Conservation (phyloP, 2,888 invertebrate species). For the Brachycybe producta region DNA sequence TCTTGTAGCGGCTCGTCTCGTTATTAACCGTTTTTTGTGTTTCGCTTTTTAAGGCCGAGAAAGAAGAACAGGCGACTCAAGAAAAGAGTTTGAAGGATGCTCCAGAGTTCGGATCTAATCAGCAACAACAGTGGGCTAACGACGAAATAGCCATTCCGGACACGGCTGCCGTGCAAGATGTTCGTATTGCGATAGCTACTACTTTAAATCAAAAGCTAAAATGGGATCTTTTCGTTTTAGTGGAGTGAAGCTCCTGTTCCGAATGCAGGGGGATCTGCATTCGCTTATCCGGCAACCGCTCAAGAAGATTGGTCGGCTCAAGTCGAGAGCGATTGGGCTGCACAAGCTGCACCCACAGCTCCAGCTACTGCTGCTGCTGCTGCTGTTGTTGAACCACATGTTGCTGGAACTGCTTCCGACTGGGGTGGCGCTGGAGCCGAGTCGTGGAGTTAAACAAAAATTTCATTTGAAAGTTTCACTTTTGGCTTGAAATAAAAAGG, state of each 20-base stretch:
- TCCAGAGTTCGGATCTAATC: constrained; percentile 13
- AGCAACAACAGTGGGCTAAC: constrained; percentile 18
- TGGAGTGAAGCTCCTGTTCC: constrained; percentile 35
- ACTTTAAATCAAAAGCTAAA: too few species aligned
- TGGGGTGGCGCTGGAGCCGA: constrained; percentile 5
- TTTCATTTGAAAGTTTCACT: too few species aligned
- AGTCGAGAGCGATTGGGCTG: constrained; percentile 26
- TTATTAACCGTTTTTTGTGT: not conserved
- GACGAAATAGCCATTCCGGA: constrained; percentile 20
- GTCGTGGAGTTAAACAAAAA: too few species aligned
- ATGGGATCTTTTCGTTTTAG: too few species aligned
- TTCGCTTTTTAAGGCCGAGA: constrained; percentile 51
- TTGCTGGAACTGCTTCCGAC: too few species aligned
- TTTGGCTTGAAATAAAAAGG: too few species aligned
- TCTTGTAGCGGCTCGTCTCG: not conserved
- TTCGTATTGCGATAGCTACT: too few species aligned
- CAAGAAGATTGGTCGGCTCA: constrained; percentile 25
- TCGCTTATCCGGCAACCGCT: constrained; percentile 28
- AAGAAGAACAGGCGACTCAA: constrained; percentile 84
- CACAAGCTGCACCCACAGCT: not conserved
- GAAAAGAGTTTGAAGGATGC: constrained; percentile 44
- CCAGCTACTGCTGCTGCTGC: too few species aligned
- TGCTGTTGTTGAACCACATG: too few species aligned
- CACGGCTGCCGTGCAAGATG: too few species aligned
- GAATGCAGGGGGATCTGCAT: constrained; percentile 40